A percentile compares a stretch with the other conserved stretches of the same genome.
Conservation (phyloP, 2,888 invertebrate genomes). For the Drosophila eohydei region DNA sequence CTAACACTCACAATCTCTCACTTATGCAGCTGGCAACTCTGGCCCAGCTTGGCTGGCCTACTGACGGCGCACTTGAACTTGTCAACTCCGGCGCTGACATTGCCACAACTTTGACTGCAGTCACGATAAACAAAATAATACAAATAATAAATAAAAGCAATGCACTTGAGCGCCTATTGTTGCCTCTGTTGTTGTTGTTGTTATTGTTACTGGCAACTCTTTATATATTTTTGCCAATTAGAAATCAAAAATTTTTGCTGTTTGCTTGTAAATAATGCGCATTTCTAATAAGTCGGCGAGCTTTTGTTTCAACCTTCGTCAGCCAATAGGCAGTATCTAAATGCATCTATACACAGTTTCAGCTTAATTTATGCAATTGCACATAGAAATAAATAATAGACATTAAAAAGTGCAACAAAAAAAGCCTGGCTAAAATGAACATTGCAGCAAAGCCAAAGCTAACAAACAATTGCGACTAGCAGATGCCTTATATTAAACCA, state of each 20-base stretch:
- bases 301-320: slow-evolving; percentile 41
- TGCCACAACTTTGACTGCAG: slow-evolving; percentile 62
- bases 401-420: slow-evolving; percentile 28
- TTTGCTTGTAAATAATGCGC: slow-evolving; percentile 68
- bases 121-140: slow-evolving; percentile 41
- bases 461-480: background rate
- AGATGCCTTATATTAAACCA: slow-evolving; percentile 6
- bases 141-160: slow-evolving; percentile 36
- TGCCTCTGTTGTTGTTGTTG: slow-evolving; percentile 1
- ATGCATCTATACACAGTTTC: slow-evolving; percentile 34
- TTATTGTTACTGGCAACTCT: slow-evolving; percentile 41
- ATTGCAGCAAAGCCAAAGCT: slow-evolving; percentile 39
- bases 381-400: slow-evolving; percentile 42
- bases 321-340: slow-evolving; percentile 39
- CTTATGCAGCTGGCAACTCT: slow-evolving; percentile 38
- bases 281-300: slow-evolving; percentile 67
- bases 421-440: slow-evolving; percentile 35
- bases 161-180: slow-evolving; percentile 29
- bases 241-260: slow-evolving; percentile 68
- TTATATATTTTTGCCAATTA: slow-evolving; percentile 58
- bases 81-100: slow-evolving; percentile 71
- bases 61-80: slow-evolving; percentile 68
- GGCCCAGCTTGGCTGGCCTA: slow-evolving; percentile 24
- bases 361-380: slow-evolving; percentile 67
- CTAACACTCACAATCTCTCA: slow-evolving; percentile 1